Evolutionary conservation across 2,888 invertebrate species (phyloP), one percentile per base, ranked within the genome.

Genomic region (Tanytarsus gracilentus): DNA sequence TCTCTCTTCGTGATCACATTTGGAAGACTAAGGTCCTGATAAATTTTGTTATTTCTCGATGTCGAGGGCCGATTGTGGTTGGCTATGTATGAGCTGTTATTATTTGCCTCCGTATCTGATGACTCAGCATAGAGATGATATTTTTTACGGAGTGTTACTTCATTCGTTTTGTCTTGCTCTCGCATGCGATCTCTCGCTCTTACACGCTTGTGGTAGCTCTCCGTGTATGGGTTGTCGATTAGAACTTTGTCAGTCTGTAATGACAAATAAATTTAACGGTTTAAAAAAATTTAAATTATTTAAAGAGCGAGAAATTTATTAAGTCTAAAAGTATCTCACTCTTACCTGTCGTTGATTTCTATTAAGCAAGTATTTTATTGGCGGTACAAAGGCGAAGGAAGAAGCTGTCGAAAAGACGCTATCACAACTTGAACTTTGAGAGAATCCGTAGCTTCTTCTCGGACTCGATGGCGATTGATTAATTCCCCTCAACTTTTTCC

Each of bases 401-500:
- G 81, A 84, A 8, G 85, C 82, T 61, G 82, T 85, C 66, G 86
- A 86, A 68, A 83, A 81, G 53, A 79, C 78, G 65, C 85, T 85
- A 63, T 78, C 79, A 65, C 72, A 76, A 69, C 80, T 79, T 63
- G 78, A 77, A 51, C 75, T 75, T 49, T 69, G 66, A 62, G 68
- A 68, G 65, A 64, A 61, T 66, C 63, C 59, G 60, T 49, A 49
- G 30, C 58, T 61, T 36, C 62, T 16, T 64, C 64, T 30, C 61
- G 64, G 61, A 66, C 66, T 61, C 62, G 62, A 61, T 62, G 65
- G 39, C 63, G 65, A 59, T 65, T 61, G 56, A 55, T 60, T 62
- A n/a, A 63, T 62, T 61, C 58, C 33, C 33, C n/a, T 62, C 56
- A 61, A 52, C 55, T 61, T 39, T 2, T 33, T 66, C 64, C 27